Conservation (phyloP, 2,888 invertebrate genomes). For the Rotaria macrura region DNA sequence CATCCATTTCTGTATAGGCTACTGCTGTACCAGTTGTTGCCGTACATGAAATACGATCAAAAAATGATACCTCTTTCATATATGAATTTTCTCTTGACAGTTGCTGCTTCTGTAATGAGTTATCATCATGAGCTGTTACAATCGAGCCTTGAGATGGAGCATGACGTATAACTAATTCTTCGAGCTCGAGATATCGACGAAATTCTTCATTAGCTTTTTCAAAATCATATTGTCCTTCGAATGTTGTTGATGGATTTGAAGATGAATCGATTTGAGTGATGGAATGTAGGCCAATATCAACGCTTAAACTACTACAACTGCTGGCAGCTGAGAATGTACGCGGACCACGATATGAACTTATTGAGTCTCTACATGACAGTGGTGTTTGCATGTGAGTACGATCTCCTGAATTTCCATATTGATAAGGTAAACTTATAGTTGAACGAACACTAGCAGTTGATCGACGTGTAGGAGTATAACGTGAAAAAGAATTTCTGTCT, state of each 20-base stretch:
- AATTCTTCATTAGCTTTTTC: conserved; percentile 22
- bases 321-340: neutral
- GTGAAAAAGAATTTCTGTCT: neutral
- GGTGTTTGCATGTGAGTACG: neutral
- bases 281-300: conserved; percentile 2
- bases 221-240: neutral
- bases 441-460: neutral
- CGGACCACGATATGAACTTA: neutral
- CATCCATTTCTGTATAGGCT: neutral
- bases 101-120: neutral
- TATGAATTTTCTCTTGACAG: neutral
- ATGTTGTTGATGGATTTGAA: neutral
- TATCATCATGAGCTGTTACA: neutral
- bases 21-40: conserved; percentile 8
- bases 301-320: neutral
- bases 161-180: neutral
- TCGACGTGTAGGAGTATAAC: neutral
- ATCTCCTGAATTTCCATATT: neutral
- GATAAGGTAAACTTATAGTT: neutral
- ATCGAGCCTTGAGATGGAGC: neutral
- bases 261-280: neutral
- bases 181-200: conserved; percentile 4
- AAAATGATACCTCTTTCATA: neutral
- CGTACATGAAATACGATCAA: conserved; percentile 10
- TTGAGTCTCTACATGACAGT: neutral